Evolutionary conservation across 2,888 invertebrate species (phyloP).

Genomic region (Pardosa pseudoannulata): DNA sequence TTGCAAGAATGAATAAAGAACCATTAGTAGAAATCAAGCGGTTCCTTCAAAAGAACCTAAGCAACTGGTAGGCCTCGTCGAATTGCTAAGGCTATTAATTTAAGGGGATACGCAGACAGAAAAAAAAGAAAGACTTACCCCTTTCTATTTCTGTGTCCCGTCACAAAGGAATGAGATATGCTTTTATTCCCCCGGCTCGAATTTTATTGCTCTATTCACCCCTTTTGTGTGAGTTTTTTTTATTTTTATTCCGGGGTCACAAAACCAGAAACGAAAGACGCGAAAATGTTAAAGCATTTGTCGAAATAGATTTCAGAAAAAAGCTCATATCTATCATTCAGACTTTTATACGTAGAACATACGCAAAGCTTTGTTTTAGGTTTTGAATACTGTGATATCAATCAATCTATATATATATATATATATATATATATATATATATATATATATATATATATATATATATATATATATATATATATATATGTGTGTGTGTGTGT

Average conservation of each 20-base stretch:
- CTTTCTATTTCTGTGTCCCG: conserved; percentile 7
- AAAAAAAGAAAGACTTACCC: background rate
- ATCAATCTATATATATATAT: too few relatives aligned
- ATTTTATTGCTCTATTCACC: conserved; percentile 10
- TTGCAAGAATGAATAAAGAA: conserved; percentile 29
- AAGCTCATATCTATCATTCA: background rate
- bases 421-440: too few relatives aligned
- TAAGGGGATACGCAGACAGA: too few relatives aligned
- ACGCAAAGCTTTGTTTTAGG: too few relatives aligned
- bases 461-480: too few relatives aligned
- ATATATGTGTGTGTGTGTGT: too few relatives aligned
- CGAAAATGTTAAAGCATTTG: background rate
- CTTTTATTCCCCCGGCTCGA: conserved; percentile 20
- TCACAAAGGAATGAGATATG: conserved; percentile 24
- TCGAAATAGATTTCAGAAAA: background rate
- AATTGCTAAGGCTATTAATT: background rate
- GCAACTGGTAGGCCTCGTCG: conserved; percentile 48
- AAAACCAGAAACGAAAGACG: background rate
- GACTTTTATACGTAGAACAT: background rate
- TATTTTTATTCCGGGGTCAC: background rate
- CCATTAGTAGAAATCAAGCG: conserved; percentile 49
- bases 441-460: too few relatives aligned
- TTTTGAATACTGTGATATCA: too few relatives aligned
- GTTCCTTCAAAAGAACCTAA: conserved; percentile 16
- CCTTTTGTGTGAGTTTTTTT: background rate